Evolutionary conservation across 2,113 vertebrate species (phyloP).

Genomic region (Choloepus hoffmanni): DNA sequence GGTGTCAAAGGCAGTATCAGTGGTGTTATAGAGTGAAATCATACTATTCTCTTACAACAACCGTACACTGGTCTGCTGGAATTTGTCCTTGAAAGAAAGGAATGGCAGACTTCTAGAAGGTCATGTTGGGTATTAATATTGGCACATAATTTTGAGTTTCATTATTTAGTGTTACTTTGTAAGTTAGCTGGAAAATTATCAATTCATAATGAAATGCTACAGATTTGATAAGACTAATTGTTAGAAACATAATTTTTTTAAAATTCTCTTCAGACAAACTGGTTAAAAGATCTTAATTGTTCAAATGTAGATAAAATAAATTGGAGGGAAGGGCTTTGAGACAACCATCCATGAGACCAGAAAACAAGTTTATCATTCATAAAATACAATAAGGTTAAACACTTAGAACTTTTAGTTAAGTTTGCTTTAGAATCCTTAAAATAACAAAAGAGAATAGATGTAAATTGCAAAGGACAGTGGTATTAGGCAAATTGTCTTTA

Average conservation of each 20-base stretch:
- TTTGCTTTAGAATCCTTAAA: neutral
- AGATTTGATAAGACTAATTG: neutral
- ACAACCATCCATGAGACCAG: neutral
- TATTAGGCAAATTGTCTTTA: neutral
- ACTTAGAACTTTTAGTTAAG: neutral
- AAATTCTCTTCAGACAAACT: neutral
- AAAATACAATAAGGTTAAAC: conserved; percentile 13
- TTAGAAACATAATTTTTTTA: neutral
- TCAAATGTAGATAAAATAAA: neutral
- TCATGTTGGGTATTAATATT: neutral
- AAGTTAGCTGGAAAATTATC: neutral
- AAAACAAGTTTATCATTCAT: neutral
- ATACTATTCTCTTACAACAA: neutral
- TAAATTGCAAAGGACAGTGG: neutral
- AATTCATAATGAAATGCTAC: neutral
- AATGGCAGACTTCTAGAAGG: neutral
- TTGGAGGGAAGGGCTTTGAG: accelerated
- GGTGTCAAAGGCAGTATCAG: neutral
- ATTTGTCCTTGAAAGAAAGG: neutral
- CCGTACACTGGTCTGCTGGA: neutral
- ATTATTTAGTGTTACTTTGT: neutral
- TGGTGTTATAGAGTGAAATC: neutral
- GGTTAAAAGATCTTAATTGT: neutral
- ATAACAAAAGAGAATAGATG: neutral
- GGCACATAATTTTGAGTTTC: neutral